Conservation (phyloP, 1,140 invertebrate genomes). For the Geopemphigus sp. region DNA sequence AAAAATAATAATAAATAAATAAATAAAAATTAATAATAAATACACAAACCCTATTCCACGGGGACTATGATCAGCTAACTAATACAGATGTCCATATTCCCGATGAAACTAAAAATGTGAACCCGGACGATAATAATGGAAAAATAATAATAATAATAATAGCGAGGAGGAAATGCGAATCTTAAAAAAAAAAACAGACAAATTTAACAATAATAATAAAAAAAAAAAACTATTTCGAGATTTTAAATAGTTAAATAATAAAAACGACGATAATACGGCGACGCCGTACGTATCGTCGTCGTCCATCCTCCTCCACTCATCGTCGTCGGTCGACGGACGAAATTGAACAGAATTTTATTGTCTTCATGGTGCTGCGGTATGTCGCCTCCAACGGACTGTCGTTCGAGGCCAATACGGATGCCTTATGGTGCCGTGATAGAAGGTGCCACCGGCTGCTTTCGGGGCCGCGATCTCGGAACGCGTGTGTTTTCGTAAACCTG, state of each 20-base stretch:
- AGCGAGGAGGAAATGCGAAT: slow-evolving; percentile 29
- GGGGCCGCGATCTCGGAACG: background rate
- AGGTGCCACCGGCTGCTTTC: slow-evolving; percentile 11
- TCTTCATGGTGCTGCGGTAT: slow-evolving; percentile 1
- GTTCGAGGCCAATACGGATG: slow-evolving; percentile 48
- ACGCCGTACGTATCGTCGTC: too few species aligned
- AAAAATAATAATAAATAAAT: slow-evolving; percentile 1
- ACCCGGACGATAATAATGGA: slow-evolving; percentile 25
- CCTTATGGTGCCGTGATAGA: slow-evolving; percentile 28
- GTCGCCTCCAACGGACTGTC: slow-evolving; percentile 35
- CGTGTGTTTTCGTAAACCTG: slow-evolving; percentile 38
- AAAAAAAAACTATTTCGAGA: slow-evolving; percentile 33
- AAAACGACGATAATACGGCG: slow-evolving; percentile 20
- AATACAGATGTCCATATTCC: slow-evolving; percentile 49
- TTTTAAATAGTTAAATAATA: slow-evolving; percentile 37
- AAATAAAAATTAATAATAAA: background rate
- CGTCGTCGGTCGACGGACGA: background rate
- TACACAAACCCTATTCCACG: slow-evolving; percentile 44
- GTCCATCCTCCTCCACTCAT: slow-evolving; percentile 9
- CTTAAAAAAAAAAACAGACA: slow-evolving; percentile 43
- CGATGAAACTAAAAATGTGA: slow-evolving; percentile 42
- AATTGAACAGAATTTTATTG: slow-evolving; percentile 32
- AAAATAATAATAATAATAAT: background rate
- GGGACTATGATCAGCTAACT: slow-evolving; percentile 47
- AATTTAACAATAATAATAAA: slow-evolving; percentile 33